Evolutionary conservation across 2,797 vertebrate species (phyloP).

Genomic region (Dryobates pubescens): DNA sequence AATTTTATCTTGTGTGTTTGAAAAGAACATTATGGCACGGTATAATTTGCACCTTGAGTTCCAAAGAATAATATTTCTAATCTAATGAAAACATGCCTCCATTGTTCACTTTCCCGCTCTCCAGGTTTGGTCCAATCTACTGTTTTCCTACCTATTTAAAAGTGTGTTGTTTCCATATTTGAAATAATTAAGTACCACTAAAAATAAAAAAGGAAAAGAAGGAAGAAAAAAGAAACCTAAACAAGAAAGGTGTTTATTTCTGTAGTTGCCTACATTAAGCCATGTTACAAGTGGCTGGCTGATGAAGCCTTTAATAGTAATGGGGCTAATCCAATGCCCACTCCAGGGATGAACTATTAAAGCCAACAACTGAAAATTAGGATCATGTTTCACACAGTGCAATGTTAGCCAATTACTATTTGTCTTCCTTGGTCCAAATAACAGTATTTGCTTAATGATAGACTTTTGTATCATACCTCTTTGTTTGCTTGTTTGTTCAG

Average conservation of each 20-base stretch:
- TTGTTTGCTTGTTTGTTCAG: too few species aligned
- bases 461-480: not conserved
- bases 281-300: not conserved
- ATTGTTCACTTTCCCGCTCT: slow-evolving; percentile 58
- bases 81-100: slow-evolving; percentile 76
- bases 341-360: not conserved
- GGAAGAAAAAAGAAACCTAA: not conserved
- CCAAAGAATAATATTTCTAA: slow-evolving; percentile 79
- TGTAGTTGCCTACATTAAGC: not conserved
- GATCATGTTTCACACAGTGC: not conserved
- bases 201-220: not conserved
- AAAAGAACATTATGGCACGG: slow-evolving; percentile 76
- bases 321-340: not conserved
- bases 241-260: not conserved
- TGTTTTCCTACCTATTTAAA: slow-evolving; percentile 28
- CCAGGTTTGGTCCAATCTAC: slow-evolving; percentile 38
- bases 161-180: not conserved
- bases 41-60: slow-evolving; percentile 78
- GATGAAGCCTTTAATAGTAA: not conserved
- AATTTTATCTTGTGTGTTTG: slow-evolving; percentile 81
- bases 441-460: not conserved
- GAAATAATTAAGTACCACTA: slow-evolving; percentile 41
- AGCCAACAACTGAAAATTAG: not conserved
- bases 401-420: not conserved
- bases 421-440: not conserved